Conservation (phyloP, 1,140 invertebrate species). For the Euura lappo region DNA sequence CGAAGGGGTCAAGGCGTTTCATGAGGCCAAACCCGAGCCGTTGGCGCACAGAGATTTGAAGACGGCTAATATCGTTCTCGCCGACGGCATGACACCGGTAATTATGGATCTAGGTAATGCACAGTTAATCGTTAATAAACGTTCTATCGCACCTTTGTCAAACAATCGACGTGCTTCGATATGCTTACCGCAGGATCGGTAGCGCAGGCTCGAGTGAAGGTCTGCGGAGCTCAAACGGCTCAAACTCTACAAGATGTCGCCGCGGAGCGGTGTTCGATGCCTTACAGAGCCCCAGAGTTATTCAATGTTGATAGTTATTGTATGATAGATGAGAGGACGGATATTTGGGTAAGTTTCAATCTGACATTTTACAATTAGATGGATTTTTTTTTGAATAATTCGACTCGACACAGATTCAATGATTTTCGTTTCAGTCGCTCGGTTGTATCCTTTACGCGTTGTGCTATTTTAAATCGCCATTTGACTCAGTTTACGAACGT, state of each 20-base stretch:
- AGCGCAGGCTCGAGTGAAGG: slow-evolving; percentile 74
- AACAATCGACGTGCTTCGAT: neutral
- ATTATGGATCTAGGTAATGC: slow-evolving; percentile 81
- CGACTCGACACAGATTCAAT: slow-evolving; percentile 25
- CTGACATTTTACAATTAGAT: slow-evolving; percentile 11
- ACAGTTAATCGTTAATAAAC: slow-evolving; percentile 15
- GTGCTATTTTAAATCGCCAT: slow-evolving; percentile 86
- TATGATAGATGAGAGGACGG: slow-evolving; percentile 83
- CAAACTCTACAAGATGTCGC: slow-evolving; percentile 80
- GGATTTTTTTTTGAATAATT: neutral
- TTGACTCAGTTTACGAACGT: slow-evolving; percentile 83
- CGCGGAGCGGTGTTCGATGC: slow-evolving; percentile 85
- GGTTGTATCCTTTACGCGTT: slow-evolving; percentile 87
- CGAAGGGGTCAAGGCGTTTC: slow-evolving; percentile 77
- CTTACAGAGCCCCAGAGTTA: slow-evolving; percentile 86
- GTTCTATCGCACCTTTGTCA: neutral
- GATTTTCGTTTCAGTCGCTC: slow-evolving; percentile 72
- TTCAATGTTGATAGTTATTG: slow-evolving; percentile 85
- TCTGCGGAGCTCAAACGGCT: slow-evolving; percentile 76
- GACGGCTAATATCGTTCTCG: slow-evolving; percentile 82
- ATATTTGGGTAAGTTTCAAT: slow-evolving; percentile 78
- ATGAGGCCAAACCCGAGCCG: slow-evolving; percentile 74
- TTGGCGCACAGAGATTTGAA: slow-evolving; percentile 86
- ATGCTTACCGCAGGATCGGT: slow-evolving; percentile 69
- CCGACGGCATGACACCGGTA: slow-evolving; percentile 73